Conservation (phyloP, 2,888 invertebrate genomes). For the Lydus trimaculatus region DNA sequence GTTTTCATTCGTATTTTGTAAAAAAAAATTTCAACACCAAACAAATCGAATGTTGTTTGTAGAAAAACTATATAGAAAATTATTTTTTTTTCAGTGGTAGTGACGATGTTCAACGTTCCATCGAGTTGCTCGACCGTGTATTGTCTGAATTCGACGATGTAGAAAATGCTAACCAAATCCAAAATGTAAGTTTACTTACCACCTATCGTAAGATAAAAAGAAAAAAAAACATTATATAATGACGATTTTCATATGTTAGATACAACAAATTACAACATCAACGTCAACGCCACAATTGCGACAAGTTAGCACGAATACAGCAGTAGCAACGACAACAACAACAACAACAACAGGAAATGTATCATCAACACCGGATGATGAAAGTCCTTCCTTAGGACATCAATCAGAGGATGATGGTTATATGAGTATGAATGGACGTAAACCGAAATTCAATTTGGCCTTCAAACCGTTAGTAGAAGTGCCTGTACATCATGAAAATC, state of each 20-base stretch:
- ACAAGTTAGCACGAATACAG: slow-evolving; percentile 56
- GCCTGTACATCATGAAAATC: slow-evolving; percentile 62
- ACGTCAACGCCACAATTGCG: slow-evolving; percentile 57
- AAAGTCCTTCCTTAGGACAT: slow-evolving; percentile 82
- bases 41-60: too few relatives aligned
- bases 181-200: slow-evolving; percentile 57
- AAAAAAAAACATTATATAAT: too few relatives aligned
- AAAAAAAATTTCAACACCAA: neutral
- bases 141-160: slow-evolving; percentile 90
- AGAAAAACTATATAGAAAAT: too few relatives aligned
- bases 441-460: slow-evolving; percentile 76
- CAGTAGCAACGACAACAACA: neutral
- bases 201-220: too few relatives aligned
- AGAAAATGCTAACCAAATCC: slow-evolving; percentile 66
- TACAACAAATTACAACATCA: slow-evolving; percentile 58
- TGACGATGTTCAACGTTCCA: slow-evolving; percentile 88
- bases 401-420: slow-evolving; percentile 92
- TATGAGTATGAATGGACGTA: slow-evolving; percentile 91
- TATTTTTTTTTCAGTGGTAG: slow-evolving; percentile 67
- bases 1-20: neutral
- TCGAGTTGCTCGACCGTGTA: slow-evolving; percentile 88
- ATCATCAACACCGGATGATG: slow-evolving; percentile 65
- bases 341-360: slow-evolving; percentile 62
- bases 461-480: slow-evolving; percentile 70
- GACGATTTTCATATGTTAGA: slow-evolving; percentile 49